Evolutionary conservation across 2,888 invertebrate species (phyloP).

Genomic region (Odontocerum albicorne): DNA sequence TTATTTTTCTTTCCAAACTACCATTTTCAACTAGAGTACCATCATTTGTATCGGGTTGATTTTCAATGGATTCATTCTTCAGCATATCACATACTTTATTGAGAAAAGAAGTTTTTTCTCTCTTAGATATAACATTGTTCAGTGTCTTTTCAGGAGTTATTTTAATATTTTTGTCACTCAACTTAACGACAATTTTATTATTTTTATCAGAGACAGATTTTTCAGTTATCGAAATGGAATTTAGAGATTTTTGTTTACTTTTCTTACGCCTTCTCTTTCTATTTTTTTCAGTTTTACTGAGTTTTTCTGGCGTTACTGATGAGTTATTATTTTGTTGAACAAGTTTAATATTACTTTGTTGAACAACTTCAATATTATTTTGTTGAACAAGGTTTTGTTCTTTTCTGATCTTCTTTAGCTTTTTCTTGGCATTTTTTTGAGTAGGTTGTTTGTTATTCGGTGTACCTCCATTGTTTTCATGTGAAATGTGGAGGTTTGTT

Average conservation of each 20-base stretch:
- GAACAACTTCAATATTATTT: neutral
- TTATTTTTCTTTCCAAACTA: neutral
- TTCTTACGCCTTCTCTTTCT: slow-evolving; percentile 3
- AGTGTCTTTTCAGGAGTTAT: no score
- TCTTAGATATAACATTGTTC: no score
- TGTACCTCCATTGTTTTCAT: neutral
- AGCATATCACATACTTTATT: no score
- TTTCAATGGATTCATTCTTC: slow-evolving; percentile 2
- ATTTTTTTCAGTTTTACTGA: neutral
- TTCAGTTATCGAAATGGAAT: neutral
- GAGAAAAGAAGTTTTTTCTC: no score
- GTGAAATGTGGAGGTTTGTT: no score
- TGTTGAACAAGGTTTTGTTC: neutral
- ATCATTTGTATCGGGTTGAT: neutral
- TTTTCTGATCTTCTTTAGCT: slow-evolving; percentile 5
- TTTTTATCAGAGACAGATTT: no score
- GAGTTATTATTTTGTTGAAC: slow-evolving; percentile 1
- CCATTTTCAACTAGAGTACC: neutral
- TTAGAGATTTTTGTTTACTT: neutral
- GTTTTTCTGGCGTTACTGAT: neutral
- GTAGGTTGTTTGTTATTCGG: neutral
- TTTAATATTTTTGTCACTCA: no score
- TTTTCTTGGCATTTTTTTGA: slow-evolving; percentile 5
- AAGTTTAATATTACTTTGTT: neutral
- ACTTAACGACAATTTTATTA: no score